Base-by-base conservation (phyloP, 2,113 vertebrate genomes). In the Semicossyphus pulcher region DNA sequence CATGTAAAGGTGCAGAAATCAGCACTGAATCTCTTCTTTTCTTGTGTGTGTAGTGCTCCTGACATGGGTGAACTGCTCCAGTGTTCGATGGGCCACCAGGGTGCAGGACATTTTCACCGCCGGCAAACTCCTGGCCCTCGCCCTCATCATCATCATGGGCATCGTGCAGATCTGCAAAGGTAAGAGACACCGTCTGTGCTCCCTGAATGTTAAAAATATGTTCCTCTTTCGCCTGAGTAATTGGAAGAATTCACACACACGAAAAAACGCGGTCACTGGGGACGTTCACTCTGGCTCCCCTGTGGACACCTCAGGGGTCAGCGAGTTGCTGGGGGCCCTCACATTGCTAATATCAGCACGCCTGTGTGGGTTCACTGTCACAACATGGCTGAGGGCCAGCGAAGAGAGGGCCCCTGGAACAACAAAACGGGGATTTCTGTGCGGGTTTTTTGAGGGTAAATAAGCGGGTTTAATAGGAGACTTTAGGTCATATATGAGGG, bases 31-130 rank as follows among this genome's bases (percentile, higher is more conserved):
- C 11, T 1, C 28, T 23, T 59, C 6, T 76, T 21, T 36, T 16
- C 28, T 25, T 56, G 21, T 75, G 21, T 64, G 4, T 83, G n/a
- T n/a, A 94, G 93, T 94, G 88, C 75, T 94, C 73, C 87, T 94
- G 80, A 94, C 93, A 0, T 97, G 96, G 95, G 93, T 97, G 90
- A 97, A 98, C 90, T 98, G 96, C 77, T 81, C 94, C 84, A 98
- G 96, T 1, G 96, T 98, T 59, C 90, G 96, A 28, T 97, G 96
- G 96, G 96, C 96, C 34, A 98, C 96, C 15, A 92, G 95, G 0
- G 96, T 98, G 32, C 96, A 98, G 91, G 96, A 98, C 75, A 59
- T 97, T 4, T 98, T 97, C 90, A 98, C 96, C 0, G 95, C 96
- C 1, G 96, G 96, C 23, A 98, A 98, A 84, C 94, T 97, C 60